Evolutionary conservation across 1,140 invertebrate species (phyloP), one percentile per base, ranked within the genome.

Genomic region (Rhopalosiphum padi): DNA sequence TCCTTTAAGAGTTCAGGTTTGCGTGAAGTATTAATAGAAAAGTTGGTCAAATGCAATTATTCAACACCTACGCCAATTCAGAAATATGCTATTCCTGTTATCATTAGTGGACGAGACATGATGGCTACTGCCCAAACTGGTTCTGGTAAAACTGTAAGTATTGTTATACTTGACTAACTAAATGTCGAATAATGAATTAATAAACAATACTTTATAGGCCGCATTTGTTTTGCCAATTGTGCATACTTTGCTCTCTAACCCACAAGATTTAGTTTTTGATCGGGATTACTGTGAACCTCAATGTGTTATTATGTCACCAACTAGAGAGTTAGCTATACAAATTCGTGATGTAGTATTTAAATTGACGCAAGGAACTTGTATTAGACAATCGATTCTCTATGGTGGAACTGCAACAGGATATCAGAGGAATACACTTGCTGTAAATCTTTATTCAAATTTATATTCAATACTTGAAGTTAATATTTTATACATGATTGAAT

Each of bases 111-210:
- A 11, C 95, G 98, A 77, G 99, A 99, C 96, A 94, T 99, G 22
- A 99, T 99, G 98, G 99, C 97, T 0, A 99, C 99, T 95, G 99
- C 99, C 0, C 99, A 99, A 95, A 99, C 99, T 68, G 99, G 99
- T 1, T 99, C 98, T 1, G 99, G 99, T 60, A 99, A 99, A 96
- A 99, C 98, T 25, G 96, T 96, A 95, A 87, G 94, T 93, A 43
- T 18, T 77, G 9, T n/a, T 89, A 9, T 8, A 55, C n/a, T 37
- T 88, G 41, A 41, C 41, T 41, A 41, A 41, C 7, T 46, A 9
- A 46, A 9, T 46, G 8, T 11, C 11, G 7, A 21, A 25, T 55
- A 53, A 35, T 35, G 22, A 35, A 35, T 48, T 35, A 51, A 51
- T 35, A 5, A 48, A n/a, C 37, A n/a, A 30, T 90, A 30, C 41